Base-by-base conservation (phyloP, 2,797 vertebrate species). In the Ambastaia sidthimunki region DNA sequence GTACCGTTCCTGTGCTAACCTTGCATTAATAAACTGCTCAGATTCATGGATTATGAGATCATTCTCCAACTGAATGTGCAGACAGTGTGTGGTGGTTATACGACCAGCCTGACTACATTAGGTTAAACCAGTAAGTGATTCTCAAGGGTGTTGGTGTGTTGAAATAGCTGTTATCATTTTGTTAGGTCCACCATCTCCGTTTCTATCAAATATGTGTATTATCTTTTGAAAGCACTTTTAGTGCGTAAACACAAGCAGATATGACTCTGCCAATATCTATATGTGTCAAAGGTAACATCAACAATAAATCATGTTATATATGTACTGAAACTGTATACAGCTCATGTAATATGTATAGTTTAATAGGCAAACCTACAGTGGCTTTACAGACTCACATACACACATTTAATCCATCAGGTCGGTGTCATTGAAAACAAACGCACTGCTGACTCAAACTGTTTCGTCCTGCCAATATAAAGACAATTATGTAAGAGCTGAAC, bases 381-480 rank as follows among this genome's bases (percentile, higher is more conserved):
- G 28, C n/a, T n/a, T n/a, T 28, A 28, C 28, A 28, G 28, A 28
- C 28, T 4, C 28, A 4, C 28, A 28, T 4, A 28, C 55, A 55
- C 62, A 44, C 25, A 60, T 71, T 79, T 44, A 71, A 79, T 79
- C 68, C 21, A 66, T 72, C 68, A 78, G 59, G 19, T 63, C 69
- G 21, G 69, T 66, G 28, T 72, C 59, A n/a, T n/a, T 65, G 59
- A 28, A 71, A 79, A 79, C 77, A 79, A 79, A 71, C 13, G 59
- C 19, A 79, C 59, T 79, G 77, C 77, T 79, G 77, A 72, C 44
- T 16, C 59, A 72, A 67, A 67, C 44, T 44, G 31, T 31, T 65
- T 60, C 16, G 28, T 4, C 57, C 48, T 63, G 69, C 59, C 69
- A 79, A 65, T 72, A 79, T 25, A 55, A 21, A 16, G 57, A 25